phyloP scores from a whole-genome alignment of 2,888 invertebrate species.

The Siphlonurus alternatus region DNA sequence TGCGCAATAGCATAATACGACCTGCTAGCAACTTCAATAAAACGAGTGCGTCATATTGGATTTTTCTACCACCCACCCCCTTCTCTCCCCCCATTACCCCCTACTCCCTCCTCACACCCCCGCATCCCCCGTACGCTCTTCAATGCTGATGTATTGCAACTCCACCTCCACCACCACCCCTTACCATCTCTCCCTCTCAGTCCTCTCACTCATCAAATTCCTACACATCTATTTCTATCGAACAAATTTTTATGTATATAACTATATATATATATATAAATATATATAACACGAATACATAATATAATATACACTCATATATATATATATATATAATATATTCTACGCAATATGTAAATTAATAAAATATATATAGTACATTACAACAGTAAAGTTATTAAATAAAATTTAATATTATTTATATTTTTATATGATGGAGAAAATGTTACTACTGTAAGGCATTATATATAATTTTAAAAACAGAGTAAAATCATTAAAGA shows the following conservation, averaged over 20 bases:
- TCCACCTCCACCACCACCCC: background rate
- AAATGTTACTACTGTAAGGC: background rate
- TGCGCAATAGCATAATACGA: constrained; percentile 9
- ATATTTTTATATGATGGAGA: background rate
- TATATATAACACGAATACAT: too few species aligned
- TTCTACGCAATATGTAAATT: background rate
- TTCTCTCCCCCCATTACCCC: background rate
- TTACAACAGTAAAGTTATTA: background rate
- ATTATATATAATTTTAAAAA: background rate
- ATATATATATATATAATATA: background rate
- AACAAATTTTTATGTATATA: background rate
- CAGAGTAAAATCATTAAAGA: background rate
- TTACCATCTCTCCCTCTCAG: background rate
- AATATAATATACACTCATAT: too few species aligned
- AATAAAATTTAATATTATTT: background rate
- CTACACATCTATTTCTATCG: background rate
- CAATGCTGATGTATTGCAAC: background rate
- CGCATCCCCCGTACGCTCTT: background rate
- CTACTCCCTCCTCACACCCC: background rate
- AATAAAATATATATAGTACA: background rate
- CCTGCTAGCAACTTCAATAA: constrained; percentile 1
- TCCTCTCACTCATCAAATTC: background rate
- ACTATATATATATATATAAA: background rate
- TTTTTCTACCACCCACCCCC: constrained; percentile 5
- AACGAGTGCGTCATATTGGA: constrained; percentile 4